Conservation (phyloP, 2,113 vertebrate species). For the Boleophthalmus pectinirostris region DNA sequence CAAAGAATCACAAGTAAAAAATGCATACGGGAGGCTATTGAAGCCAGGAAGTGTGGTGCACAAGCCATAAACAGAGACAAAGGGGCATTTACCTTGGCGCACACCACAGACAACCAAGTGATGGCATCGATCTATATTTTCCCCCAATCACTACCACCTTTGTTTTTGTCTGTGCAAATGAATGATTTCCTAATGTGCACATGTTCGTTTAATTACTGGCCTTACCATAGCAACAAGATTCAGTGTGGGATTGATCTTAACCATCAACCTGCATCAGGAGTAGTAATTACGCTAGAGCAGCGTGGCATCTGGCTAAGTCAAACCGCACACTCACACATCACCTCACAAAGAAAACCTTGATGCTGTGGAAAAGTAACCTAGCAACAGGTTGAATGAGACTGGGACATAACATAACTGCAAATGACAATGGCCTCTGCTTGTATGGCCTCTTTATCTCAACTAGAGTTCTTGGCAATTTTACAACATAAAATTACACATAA, state of each 20-base stretch:
- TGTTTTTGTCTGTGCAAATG: constrained; percentile 15
- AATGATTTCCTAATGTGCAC: background rate
- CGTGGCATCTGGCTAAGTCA: constrained; percentile 3
- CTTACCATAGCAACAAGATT: background rate
- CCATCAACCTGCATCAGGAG: background rate
- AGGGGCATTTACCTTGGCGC: too few species aligned
- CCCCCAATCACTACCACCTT: background rate
- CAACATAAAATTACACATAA: background rate
- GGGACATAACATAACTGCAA: constrained; percentile 38
- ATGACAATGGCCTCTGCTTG: constrained; percentile 34
- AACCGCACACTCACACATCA: background rate
- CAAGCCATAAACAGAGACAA: too few species aligned
- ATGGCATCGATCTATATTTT: background rate
- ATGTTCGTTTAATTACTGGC: constrained; percentile 4
- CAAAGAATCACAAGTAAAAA: too few species aligned
- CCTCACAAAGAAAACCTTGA: constrained; percentile 1
- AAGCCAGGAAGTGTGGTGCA: too few species aligned
- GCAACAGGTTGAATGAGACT: constrained; percentile 64
- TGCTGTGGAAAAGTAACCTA: constrained; percentile 66
- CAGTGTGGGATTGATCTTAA: background rate
- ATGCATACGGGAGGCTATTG: too few species aligned
- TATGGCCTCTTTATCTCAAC: constrained; percentile 17
- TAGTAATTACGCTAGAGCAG: constrained; percentile 6
- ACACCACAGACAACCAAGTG: too few species aligned
- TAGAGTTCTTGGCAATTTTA: background rate